A percentile compares a stretch with the other conserved stretches of the same genome.
Conservation (phyloP, 2,888 invertebrate genomes). For the Podotricha telesiphe region DNA sequence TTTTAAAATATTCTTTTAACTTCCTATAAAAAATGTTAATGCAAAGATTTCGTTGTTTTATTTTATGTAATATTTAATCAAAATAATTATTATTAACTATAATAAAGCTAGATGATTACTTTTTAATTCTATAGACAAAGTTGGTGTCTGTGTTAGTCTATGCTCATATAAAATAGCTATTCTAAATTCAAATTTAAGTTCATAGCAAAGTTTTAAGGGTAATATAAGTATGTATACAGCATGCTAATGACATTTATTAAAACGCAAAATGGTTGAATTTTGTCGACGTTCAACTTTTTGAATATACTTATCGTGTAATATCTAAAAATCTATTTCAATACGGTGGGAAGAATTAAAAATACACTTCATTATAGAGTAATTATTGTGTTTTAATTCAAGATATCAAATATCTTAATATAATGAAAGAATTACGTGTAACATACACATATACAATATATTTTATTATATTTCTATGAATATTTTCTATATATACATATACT, state of each 20-base stretch:
- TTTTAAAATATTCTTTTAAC: not conserved
- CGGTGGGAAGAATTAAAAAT: not conserved
- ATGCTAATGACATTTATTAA: slow-evolving; percentile 12
- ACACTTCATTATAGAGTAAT: too few relatives aligned
- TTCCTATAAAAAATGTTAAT: slow-evolving; percentile 20
- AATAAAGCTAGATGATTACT: slow-evolving; percentile 11
- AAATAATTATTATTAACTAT: slow-evolving; percentile 9
- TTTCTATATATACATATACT: not conserved
- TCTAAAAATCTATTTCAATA: not conserved
- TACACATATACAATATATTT: not conserved
- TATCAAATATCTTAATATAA: too few relatives aligned
- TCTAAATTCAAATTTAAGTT: slow-evolving; percentile 24
- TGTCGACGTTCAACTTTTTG: too few relatives aligned
- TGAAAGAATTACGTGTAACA: not conserved
- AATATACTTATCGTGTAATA: too few relatives aligned
- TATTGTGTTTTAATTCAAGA: too few relatives aligned
- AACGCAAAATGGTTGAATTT: too few relatives aligned
- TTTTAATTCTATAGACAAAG: slow-evolving; percentile 12
- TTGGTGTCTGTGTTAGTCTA: slow-evolving; percentile 21
- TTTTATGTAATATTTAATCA: slow-evolving; percentile 15
- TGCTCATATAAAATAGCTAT: slow-evolving; percentile 22
- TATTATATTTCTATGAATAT: not conserved
- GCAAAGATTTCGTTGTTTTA: slow-evolving; percentile 30
- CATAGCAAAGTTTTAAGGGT: slow-evolving; percentile 35
- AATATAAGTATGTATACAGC: slow-evolving; percentile 39